Evolutionary conservation across 1,140 invertebrate genomes (phyloP), one percentile per base, ranked within the genome.

Genomic region (Calliphora vicina): DNA sequence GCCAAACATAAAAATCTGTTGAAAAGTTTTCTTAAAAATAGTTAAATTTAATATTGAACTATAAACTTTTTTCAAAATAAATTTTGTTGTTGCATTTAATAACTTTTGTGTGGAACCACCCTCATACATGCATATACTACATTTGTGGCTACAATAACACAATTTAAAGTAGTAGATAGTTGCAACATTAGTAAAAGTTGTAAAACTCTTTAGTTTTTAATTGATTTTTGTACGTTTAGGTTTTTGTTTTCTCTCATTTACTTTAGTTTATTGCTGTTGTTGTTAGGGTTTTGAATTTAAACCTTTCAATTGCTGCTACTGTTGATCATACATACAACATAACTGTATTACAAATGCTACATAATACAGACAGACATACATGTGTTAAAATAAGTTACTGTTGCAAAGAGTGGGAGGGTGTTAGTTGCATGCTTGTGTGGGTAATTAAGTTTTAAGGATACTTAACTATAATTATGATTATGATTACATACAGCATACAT

Each of bases 191-290:
- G 20, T 43, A 4, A 45, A 45, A 78, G 74, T 45, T 78, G 35
- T 78, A 78, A 78, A 25, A 43, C 74, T 45, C 29, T 78, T 78
- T 43, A 78, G 74, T 23, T 23, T 78, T 78, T 43, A 78, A 45
- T 78, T 45, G 74, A 45, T 78, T 78, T 67, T 67, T 57, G 50
- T 57, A 57, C 45, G 50, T 57, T n/a, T n/a, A n/a, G n/a, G 35
- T 57, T 57, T 57, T n/a, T n/a, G 17, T 57, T 57, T 76, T 9
- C 35, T 35, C 35, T 35, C 10, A 35, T n/a, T n/a, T n/a, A 35
- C 1, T 35, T 8, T 35, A 35, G 10, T 35, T 10, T 78, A 4
- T 78, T 45, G 23, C 25, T 45, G 8, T 45, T 78, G 6, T 23
- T 78, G 10, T 78, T 3, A n/a, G 1, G 50, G 50, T 17, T 57